phyloP scores from a whole-genome alignment of 2,797 vertebrate genomes.

The Betta splendens region DNA sequence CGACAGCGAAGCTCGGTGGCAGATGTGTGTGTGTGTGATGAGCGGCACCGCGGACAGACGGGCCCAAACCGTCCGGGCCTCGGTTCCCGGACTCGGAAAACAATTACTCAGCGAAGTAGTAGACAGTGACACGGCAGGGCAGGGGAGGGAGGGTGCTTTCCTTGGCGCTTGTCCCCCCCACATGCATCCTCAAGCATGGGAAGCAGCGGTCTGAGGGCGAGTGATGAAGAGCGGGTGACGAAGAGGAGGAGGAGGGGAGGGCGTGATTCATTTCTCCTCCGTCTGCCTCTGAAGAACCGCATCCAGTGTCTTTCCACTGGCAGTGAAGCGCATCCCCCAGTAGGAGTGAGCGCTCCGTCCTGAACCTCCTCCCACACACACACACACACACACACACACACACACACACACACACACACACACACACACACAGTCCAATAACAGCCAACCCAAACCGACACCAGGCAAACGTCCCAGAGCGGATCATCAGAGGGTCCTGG shows the following conservation, averaged over 20 bases:
- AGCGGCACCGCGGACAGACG: constrained; percentile 25
- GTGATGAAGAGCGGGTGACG: constrained; percentile 46
- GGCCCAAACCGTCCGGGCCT: constrained; percentile 11
- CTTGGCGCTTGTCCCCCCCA: constrained; percentile 42
- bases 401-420: constrained; percentile 24
- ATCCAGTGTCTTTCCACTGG: constrained; percentile 49
- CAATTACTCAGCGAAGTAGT: constrained; percentile 38
- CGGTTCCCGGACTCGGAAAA: constrained; percentile 40
- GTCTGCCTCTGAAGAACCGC: constrained; percentile 41
- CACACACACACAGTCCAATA: constrained; percentile 41
- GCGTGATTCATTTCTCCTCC: constrained; percentile 69
- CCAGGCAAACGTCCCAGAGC: constrained; percentile 53
- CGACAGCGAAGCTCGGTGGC: too few species aligned
- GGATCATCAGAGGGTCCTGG: constrained; percentile 41
- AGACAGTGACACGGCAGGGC: constrained; percentile 49
- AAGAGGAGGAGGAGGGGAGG: constrained; percentile 48
- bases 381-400: not conserved
- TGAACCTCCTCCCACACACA: not conserved
- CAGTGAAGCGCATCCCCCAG: constrained; percentile 16
- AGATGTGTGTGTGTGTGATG: too few species aligned
- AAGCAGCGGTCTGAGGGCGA: constrained; percentile 56
- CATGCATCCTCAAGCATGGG: constrained; percentile 50
- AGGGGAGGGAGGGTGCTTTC: constrained; percentile 30
- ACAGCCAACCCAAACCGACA: constrained; percentile 40
- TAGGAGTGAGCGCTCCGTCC: constrained; percentile 1